Evolutionary conservation across 2,113 vertebrate genomes (phyloP), one percentile per base, ranked within the genome.

Genomic region (Propithecus coquereli): DNA sequence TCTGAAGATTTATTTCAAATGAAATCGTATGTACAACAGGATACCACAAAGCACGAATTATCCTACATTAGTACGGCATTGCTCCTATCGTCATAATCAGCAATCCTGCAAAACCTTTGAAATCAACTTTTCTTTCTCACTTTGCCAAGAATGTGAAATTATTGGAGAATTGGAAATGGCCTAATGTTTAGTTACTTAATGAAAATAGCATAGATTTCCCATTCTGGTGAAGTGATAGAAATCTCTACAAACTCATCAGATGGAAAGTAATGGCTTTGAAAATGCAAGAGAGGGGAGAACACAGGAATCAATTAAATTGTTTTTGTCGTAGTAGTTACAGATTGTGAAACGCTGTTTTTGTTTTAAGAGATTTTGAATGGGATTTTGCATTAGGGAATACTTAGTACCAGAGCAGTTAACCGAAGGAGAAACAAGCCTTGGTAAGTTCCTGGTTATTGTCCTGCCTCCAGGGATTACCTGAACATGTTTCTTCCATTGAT

Each of bases 171-270:
- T 83, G 54, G 82, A 97, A 91, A 91, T 96, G 32, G 17, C 79
- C 82, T 95, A 89, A 89, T 40, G 74, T 90, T 96, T 82, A 96
- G 79, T 91, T 95, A 71, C 59, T 97, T 95, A 91, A 96, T 96
- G 93, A 95, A 91, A 97, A 94, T 34, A 90, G 23, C 52, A 96
- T 93, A 94, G 86, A 94, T 94, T 97, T 92, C 32, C 40, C 54
- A 91, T 97, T 95, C 68, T 95, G 23, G 47, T 79, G 43, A 89
- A 95, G 79, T 45, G 86, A 96, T 90, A 90, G 68, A 79, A 95
- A 96, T 83, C 79, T 95, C 68, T 57, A 87, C 74, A 83, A 68
- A 32, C 74, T 96, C 89, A 93, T 95, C 52, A 57, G 14, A 23
- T 77, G 45, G 63, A 87, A 89, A 89, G 57, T 71, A 95, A 92